phyloP scores from a whole-genome alignment of 2,797 vertebrate species.

The Anguilla megastoma region DNA sequence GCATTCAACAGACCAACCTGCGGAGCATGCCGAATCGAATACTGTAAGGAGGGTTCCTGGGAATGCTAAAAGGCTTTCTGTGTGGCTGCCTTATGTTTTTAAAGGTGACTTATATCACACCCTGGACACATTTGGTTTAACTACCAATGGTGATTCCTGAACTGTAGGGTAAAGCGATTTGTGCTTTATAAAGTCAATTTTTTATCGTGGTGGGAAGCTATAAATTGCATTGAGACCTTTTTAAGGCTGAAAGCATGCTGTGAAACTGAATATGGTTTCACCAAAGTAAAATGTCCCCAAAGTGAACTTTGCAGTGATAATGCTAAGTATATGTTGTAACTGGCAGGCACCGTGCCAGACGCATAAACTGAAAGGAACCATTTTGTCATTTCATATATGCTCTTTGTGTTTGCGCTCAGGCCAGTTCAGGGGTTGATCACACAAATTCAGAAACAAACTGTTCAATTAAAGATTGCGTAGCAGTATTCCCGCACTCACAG shows the following conservation, averaged over 20 bases:
- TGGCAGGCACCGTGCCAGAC: slow-evolving; percentile 35
- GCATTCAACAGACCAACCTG: not conserved
- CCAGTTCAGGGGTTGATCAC: slow-evolving; percentile 39
- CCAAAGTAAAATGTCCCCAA: not conserved
- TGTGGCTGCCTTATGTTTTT: not conserved
- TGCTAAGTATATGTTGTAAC: slow-evolving; percentile 14
- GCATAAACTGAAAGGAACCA: slow-evolving; percentile 41
- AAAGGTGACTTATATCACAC: slow-evolving; percentile 1
- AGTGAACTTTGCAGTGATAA: not conserved
- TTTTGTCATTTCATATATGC: slow-evolving; percentile 48
- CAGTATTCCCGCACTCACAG: not conserved
- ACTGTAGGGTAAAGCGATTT: not conserved
- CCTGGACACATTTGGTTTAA: slow-evolving; percentile 9
- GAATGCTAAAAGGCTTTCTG: slow-evolving; percentile 17
- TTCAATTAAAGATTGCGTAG: not conserved
- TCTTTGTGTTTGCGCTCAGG: slow-evolving; percentile 39
- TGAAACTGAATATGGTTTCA: not conserved
- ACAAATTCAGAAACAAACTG: slow-evolving; percentile 38
- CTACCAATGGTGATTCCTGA: not conserved
- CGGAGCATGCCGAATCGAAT: not conserved
- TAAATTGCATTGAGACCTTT: not conserved
- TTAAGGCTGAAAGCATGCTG: slow-evolving; percentile 32
- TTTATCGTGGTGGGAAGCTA: not conserved
- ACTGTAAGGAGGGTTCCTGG: slow-evolving; percentile 3
- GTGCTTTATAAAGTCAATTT: not conserved